Evolutionary conservation across 2,888 invertebrate genomes (phyloP).

Genomic region (Ennomos quercinarius): DNA sequence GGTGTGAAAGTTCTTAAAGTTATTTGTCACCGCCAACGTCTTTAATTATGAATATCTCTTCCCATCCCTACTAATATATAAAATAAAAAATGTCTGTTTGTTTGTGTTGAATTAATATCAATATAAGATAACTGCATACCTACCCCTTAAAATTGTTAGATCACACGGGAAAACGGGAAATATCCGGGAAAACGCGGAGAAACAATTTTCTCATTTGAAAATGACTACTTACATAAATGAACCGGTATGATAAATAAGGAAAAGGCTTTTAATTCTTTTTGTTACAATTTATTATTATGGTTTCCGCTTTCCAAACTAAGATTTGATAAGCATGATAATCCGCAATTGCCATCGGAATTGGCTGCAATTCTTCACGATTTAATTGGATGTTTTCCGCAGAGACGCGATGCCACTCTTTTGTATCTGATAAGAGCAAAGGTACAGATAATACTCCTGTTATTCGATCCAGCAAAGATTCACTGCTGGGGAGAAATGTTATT

Average conservation of each 20-base stretch:
- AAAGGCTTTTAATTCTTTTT: background rate
- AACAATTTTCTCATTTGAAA: no score
- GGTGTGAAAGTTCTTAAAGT: conserved; percentile 18
- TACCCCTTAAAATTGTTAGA: no score
- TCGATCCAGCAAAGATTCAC: conserved; percentile 31
- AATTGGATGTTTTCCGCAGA: conserved; percentile 42
- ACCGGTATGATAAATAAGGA: background rate
- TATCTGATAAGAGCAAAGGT: conserved; percentile 40
- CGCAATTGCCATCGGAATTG: conserved; percentile 23
- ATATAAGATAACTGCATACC: no score
- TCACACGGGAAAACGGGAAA: no score
- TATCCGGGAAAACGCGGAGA: no score
- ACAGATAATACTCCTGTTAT: conserved; percentile 32
- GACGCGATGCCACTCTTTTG: conserved; percentile 34
- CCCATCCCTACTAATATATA: no score
- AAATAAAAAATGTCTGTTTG: no score
- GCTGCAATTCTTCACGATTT: conserved; percentile 40
- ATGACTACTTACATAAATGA: no score
- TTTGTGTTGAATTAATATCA: no score
- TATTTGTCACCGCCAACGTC: conserved; percentile 19
- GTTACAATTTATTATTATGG: background rate
- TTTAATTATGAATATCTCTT: no score
- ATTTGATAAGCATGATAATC: conserved; percentile 24
- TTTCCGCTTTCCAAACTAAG: conserved; percentile 8
- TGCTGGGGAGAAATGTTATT: conserved; percentile 37